Base-by-base conservation (phyloP, 2,797 vertebrate genomes). In the Cyprinella venusta region DNA sequence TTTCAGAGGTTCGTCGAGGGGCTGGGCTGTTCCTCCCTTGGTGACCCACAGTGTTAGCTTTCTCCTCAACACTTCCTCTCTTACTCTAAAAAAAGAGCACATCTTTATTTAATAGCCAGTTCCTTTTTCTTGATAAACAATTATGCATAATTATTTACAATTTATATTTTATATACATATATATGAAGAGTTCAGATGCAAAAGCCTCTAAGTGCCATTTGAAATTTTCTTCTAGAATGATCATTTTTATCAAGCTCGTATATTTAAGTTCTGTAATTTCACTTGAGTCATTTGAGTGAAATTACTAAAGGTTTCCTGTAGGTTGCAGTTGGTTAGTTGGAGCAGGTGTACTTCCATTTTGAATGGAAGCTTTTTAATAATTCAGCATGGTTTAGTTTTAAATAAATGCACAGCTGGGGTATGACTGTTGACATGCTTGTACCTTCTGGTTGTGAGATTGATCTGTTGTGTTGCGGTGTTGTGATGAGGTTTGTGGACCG, bases 11-110 rank as follows among this genome's bases (percentile, higher is more conserved):
- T 33, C 90, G 89, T 2, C 89, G 89, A 13, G 90, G 75, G 15
- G 86, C 61, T 2, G 75, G 91, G 84, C 90, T 92, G 90, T 64
- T 92, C 81, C 88, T 89, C 21, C 90, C 92, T 0, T 89, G 67
- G 80, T 90, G 82, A 7, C 90, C 90, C 13, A 93, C 87, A 54
- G 90, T 92, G 86, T 92, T 89, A 42, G 91, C 84, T 30, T 91
- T 92, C 54, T 90, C 92, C 76, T 94, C 93, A 82, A 92, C 65
- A 75, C 89, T 92, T 0, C 9, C 19, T 59, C 84, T 89, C 81
- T 90, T 93, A 5, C 40, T 79, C 94, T 94, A 82, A 21, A 18
- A 67, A 76, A 67, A n/a, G 7, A 33, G 18, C 40, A 71, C 0
- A 64, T 6, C 5, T 54, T 77, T 21, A 63, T 21, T 48, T 21